These are phyloP conservation scores for Sebastes aleutianus DNA, from an alignment of 2,797 vertebrate species.

Conservation along the genomic window DNA sequence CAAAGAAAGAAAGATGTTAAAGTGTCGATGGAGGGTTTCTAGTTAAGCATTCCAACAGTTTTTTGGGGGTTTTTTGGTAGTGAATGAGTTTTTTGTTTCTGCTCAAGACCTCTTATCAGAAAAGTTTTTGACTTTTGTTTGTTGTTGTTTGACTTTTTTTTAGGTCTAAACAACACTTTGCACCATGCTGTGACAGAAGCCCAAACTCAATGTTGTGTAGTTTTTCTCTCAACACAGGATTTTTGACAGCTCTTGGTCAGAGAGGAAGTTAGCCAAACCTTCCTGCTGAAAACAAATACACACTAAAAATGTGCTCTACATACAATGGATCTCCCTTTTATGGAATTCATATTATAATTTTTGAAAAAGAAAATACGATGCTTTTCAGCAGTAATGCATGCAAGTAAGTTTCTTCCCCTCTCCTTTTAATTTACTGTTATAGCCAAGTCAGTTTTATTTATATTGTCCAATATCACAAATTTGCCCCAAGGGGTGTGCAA, in stretches of 20 bases:
- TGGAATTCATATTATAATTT: background rate
- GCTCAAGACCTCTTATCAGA: background rate
- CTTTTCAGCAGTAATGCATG: background rate
- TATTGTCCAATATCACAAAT: background rate
- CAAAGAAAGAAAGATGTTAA: background rate
- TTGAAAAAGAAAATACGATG: background rate
- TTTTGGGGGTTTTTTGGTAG: background rate
- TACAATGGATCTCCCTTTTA: background rate
- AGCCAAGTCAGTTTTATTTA: background rate
- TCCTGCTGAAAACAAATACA: slow-evolving; percentile 6
- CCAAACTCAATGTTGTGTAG: background rate
- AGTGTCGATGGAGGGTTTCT: background rate
- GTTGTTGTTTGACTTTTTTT: background rate
- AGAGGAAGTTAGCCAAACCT: slow-evolving; percentile 1
- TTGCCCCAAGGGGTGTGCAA: background rate
- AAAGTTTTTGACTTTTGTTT: background rate
- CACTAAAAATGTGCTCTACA: background rate
- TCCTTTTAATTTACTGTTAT: background rate
- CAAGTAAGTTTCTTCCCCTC: background rate
- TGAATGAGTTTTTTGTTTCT: background rate
- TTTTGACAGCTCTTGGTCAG: slow-evolving; percentile 10
- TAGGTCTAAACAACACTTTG: background rate
- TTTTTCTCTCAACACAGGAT: slow-evolving; percentile 7
- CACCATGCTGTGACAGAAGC: slow-evolving; percentile 14
- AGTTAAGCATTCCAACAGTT: background rate